phyloP scores from a whole-genome alignment of 2,113 vertebrate genomes.

The Rhinogobius similis region DNA sequence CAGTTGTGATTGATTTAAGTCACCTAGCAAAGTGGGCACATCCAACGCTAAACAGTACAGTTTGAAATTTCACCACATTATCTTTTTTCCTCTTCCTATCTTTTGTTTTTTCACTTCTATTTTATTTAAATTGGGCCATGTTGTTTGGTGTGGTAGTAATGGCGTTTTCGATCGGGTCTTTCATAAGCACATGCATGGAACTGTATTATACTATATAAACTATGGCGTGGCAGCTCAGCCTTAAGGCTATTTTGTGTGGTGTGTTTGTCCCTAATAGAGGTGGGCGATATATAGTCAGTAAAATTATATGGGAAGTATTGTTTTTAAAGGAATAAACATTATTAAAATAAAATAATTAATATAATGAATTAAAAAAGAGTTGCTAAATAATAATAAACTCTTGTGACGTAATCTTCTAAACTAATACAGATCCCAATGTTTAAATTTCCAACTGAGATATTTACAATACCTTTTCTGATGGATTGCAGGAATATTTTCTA shows the following conservation, averaged over 20 bases:
- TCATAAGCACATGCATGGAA: conserved; percentile 58
- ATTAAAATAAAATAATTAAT: no score
- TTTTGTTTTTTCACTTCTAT: conserved; percentile 33
- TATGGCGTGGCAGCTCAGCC: neutral
- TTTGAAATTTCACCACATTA: conserved; percentile 8
- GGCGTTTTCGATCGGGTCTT: conserved; percentile 28
- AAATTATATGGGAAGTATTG: neutral
- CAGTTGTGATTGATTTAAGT: neutral
- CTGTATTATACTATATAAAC: conserved; percentile 23
- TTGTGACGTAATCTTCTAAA: neutral
- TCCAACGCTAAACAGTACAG: conserved; percentile 22
- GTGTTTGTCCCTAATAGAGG: neutral
- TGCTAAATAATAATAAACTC: neutral
- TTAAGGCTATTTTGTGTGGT: conserved; percentile 15
- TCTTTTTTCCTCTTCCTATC: conserved; percentile 14
- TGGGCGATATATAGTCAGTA: neutral
- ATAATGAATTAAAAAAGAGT: neutral
- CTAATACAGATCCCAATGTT: neutral
- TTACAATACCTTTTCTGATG: no score
- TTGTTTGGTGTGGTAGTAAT: conserved; percentile 20
- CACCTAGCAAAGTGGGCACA: neutral
- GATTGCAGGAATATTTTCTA: no score
- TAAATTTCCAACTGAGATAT: no score
- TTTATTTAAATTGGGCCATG: conserved; percentile 39
- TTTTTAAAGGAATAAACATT: neutral